These are phyloP conservation scores for Scaptomyza hsui DNA, from an alignment of 1,140 invertebrate species.

Conservation along the genomic window DNA sequence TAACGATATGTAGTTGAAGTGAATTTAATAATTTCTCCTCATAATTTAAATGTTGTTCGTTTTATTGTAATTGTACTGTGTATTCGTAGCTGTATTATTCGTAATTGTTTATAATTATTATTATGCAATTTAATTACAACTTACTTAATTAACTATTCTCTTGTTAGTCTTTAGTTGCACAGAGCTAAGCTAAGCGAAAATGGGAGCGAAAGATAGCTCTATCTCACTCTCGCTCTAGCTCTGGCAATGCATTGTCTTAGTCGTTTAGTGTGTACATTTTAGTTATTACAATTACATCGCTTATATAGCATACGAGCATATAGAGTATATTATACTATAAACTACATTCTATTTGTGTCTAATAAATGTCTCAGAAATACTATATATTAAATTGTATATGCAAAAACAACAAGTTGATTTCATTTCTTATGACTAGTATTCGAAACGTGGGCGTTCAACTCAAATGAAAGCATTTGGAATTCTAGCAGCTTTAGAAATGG, in stretches of 20 bases:
- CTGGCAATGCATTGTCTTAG: conserved; percentile 75
- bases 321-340: conserved; percentile 55
- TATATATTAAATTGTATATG: conserved; percentile 60
- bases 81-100: conserved; percentile 24
- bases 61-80: conserved; percentile 42
- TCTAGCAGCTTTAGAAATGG: conserved; percentile 12
- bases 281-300: conserved; percentile 71
- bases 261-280: conserved; percentile 80
- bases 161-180: conserved; percentile 73
- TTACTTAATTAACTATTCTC: conserved; percentile 48
- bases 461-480: conserved; percentile 43
- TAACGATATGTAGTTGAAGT: conserved; percentile 64
- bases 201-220: background rate
- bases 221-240: conserved; percentile 10
- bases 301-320: conserved; percentile 68
- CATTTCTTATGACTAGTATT: conserved; percentile 10
- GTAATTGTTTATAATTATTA: conserved; percentile 41
- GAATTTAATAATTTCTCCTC: conserved; percentile 79
- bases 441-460: conserved; percentile 45
- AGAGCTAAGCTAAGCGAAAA: conserved; percentile 25
- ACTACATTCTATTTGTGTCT: conserved; percentile 78
- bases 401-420: conserved; percentile 52
- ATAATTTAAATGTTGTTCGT: conserved; percentile 79
- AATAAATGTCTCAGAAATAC: conserved; percentile 79
- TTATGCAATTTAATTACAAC: conserved; percentile 53